These are phyloP conservation scores for Malacosoma neustria DNA, from an alignment of 2,888 invertebrate species.

Conservation along the genomic window DNA sequence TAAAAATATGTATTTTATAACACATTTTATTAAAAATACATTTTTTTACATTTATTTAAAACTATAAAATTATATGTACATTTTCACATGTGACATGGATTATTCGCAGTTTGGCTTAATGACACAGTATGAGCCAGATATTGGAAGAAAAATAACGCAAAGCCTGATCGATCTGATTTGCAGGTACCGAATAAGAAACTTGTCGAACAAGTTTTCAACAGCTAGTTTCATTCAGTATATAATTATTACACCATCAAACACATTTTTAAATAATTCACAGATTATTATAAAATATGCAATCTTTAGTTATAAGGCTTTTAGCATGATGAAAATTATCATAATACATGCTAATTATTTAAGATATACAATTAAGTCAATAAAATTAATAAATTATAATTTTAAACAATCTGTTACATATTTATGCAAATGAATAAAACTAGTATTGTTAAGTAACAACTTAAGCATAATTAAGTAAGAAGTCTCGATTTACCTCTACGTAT, in stretches of 20 bases:
- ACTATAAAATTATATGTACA: neutral
- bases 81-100: conserved; percentile 16
- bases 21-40: neutral
- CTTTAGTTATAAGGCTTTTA: conserved; percentile 11
- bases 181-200: conserved; percentile 80
- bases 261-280: conserved; percentile 15
- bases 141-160: conserved; percentile 90
- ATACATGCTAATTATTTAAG: conserved; percentile 16
- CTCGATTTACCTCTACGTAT: no score
- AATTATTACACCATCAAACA: conserved; percentile 18
- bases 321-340: conserved; percentile 1
- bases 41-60: neutral
- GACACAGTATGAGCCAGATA: conserved; percentile 89
- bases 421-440: neutral
- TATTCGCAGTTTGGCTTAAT: conserved; percentile 88
- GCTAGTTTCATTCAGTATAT: conserved; percentile 61
- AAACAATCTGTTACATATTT: neutral
- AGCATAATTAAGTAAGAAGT: no score
- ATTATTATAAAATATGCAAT: neutral
- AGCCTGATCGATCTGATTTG: conserved; percentile 93
- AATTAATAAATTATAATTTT: neutral
- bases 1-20: no score
- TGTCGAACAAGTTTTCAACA: conserved; percentile 35
- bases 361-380: conserved; percentile 12
- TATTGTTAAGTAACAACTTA: no score